A percentile compares a stretch with the other conserved stretches of the same genome.
phyloP scores from a whole-genome alignment of 2,888 invertebrate genomes.

The Kuschelorhynchus macadamiae region DNA sequence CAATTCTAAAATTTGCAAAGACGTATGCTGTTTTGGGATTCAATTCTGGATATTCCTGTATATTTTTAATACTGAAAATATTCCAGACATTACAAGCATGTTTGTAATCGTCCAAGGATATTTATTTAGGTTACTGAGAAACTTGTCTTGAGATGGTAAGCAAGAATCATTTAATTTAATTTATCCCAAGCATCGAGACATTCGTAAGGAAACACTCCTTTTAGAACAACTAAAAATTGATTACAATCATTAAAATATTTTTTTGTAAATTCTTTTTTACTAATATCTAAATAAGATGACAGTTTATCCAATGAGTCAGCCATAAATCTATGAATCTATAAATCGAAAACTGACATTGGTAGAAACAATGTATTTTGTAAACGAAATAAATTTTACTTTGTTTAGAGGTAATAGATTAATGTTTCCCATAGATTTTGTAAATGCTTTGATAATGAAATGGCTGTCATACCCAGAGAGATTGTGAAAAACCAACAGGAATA shows the following conservation, averaged over 20 bases:
- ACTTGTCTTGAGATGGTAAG: background rate
- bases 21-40: constrained; percentile 25
- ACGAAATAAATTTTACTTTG: constrained; percentile 50
- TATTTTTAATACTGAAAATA: constrained; percentile 17
- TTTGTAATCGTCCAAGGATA: constrained; percentile 5
- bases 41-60: constrained; percentile 13
- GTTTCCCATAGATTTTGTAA: background rate
- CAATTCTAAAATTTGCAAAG: constrained; percentile 17
- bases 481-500: background rate
- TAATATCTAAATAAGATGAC: constrained; percentile 4
- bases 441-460: background rate
- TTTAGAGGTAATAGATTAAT: background rate
- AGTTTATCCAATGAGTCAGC: no score
- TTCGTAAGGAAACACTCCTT: constrained; percentile 12
- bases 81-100: constrained; percentile 23
- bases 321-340: background rate
- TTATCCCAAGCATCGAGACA: constrained; percentile 4
- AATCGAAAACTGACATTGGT: constrained; percentile 40
- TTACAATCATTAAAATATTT: background rate
- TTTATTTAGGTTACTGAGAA: constrained; percentile 15
- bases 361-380: constrained; percentile 48
- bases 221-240: background rate
- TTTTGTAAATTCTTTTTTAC: background rate
- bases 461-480: background rate
- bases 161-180: background rate